phyloP scores from a whole-genome alignment of 2,113 vertebrate genomes.

The Heliornis fulica region DNA sequence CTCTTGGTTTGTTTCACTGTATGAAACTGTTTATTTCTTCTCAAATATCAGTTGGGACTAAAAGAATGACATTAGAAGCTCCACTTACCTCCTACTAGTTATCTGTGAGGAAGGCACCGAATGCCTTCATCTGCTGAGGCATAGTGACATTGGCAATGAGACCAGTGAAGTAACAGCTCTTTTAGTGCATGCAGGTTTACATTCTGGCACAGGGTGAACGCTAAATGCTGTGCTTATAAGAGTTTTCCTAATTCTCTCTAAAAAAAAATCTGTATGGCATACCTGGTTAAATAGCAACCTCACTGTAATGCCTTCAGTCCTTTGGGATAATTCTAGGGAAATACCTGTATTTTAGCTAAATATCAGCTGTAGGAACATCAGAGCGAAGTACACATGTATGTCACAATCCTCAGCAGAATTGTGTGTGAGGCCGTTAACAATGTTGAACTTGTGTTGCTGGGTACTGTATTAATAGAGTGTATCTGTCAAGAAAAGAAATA shows the following conservation, averaged over 20 bases:
- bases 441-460: background rate
- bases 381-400: rapidly evolving
- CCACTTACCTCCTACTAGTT: background rate
- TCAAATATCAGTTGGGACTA: background rate
- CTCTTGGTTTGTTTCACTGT: background rate
- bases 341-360: background rate
- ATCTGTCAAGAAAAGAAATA: background rate
- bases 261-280: background rate
- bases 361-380: background rate
- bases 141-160: background rate
- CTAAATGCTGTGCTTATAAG: background rate
- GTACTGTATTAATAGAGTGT: background rate
- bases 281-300: background rate
- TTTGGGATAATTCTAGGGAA: background rate
- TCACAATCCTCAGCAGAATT: background rate
- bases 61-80: background rate
- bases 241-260: background rate
- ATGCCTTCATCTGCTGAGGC: background rate
- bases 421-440: background rate
- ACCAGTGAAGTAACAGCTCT: background rate
- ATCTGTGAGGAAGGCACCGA: background rate
- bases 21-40: background rate
- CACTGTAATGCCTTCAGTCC: background rate
- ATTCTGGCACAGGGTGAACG: background rate
- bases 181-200: background rate